A percentile compares a stretch with the other conserved stretches of the same genome.
These are phyloP conservation scores for Bubo blakistoni DNA, from an alignment of 2,113 vertebrate genomes.

Conservation along the genomic window DNA sequence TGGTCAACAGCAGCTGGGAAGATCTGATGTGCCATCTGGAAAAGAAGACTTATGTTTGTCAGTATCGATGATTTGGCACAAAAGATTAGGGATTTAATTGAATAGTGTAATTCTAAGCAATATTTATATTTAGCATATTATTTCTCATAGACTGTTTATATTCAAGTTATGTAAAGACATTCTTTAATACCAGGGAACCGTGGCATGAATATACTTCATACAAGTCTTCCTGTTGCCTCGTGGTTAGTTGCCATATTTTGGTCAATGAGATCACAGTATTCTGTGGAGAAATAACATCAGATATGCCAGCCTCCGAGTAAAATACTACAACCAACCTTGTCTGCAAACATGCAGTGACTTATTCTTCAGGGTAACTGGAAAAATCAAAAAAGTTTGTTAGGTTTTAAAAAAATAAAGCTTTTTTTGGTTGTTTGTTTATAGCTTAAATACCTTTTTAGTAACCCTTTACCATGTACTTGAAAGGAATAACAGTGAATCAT, in stretches of 20 bases:
- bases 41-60: not conserved
- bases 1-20: not conserved
- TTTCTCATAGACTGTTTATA: not conserved
- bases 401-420: not conserved
- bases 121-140: not conserved
- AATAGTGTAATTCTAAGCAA: not conserved
- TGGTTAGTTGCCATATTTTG: not conserved
- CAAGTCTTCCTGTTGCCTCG: not conserved
- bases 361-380: not conserved
- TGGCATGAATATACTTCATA: not conserved
- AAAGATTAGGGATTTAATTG: not conserved
- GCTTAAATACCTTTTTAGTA: not conserved
- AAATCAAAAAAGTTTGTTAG: not conserved
- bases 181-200: not conserved
- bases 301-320: not conserved
- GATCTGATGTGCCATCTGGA: not conserved
- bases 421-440: not conserved
- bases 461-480: not conserved
- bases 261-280: not conserved
- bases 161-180: not conserved
- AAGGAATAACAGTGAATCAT: not conserved
- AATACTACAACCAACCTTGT: not conserved
- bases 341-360: not conserved
- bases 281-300: not conserved
- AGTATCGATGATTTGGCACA: not conserved